phyloP scores from a whole-genome alignment of 2,797 vertebrate genomes.

The Malacoctenus gilli region DNA sequence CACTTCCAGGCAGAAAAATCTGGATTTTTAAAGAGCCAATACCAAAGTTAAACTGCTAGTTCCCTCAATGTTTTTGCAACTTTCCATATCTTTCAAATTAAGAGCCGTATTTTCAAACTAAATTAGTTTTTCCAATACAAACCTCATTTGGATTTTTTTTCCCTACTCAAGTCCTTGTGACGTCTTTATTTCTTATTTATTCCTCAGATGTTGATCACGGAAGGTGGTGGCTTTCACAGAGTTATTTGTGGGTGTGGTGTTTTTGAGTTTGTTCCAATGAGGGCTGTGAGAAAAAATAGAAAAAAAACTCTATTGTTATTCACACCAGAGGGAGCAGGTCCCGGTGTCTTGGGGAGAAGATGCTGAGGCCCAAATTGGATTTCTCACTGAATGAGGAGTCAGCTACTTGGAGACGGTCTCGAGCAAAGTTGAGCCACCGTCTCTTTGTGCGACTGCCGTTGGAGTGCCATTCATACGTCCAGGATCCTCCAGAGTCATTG shows the following conservation, averaged over 20 bases:
- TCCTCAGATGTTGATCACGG: constrained; percentile 14
- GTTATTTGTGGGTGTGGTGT: constrained; percentile 29
- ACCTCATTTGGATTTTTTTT: no score
- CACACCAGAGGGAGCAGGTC: constrained; percentile 52
- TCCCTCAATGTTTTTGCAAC: no score
- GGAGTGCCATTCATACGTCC: constrained; percentile 89
- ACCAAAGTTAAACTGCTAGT: no score
- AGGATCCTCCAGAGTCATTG: constrained; percentile 88
- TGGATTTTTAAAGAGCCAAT: no score
- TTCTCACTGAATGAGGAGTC: constrained; percentile 90
- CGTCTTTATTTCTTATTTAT: no score
- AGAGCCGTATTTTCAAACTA: no score
- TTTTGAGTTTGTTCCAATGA: constrained; percentile 39
- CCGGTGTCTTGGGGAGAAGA: constrained; percentile 73
- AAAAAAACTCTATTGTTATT: constrained; percentile 62
- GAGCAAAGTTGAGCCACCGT: constrained; percentile 83
- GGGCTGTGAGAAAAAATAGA: constrained; percentile 39
- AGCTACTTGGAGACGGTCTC: constrained; percentile 84
- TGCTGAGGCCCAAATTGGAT: constrained; percentile 87
- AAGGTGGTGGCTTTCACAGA: neutral
- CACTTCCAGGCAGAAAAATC: no score
- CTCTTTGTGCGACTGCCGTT: constrained; percentile 83
- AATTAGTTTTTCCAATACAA: no score
- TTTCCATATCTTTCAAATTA: no score
- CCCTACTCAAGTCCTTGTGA: no score